Conservation (phyloP, 2,888 invertebrate genomes). For the Calameuta idolon region DNA sequence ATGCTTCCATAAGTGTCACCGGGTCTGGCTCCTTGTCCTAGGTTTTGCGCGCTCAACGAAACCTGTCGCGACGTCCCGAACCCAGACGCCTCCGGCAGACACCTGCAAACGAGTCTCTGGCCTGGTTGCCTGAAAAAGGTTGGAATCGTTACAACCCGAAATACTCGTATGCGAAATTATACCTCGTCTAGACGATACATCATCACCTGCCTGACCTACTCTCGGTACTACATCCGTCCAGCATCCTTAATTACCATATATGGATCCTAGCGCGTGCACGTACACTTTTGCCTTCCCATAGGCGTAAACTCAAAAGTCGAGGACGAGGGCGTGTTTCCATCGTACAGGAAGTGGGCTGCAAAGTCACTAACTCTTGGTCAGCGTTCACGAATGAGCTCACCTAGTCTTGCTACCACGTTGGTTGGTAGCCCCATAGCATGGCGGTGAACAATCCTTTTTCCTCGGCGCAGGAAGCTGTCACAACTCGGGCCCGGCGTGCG, state of each 20-base stretch:
- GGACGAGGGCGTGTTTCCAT: background rate
- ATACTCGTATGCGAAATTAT: slow-evolving; percentile 7
- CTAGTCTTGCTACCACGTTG: background rate
- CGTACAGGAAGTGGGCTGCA: background rate
- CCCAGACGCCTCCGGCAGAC: slow-evolving; percentile 2
- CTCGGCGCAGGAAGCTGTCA: slow-evolving; percentile 49
- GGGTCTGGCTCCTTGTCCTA: background rate
- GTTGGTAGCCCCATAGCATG: slow-evolving; percentile 32
- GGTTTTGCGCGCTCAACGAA: background rate
- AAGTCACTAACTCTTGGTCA: background rate
- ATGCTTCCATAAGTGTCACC: background rate
- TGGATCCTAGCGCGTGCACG: background rate
- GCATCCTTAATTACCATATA: background rate
- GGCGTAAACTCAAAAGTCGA: background rate
- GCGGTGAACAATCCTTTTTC: slow-evolving; percentile 46
- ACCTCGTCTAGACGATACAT: background rate
- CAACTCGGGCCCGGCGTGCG: slow-evolving; percentile 23
- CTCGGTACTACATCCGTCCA: background rate
- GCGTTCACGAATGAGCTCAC: background rate
- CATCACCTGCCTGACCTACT: slow-evolving; percentile 3
- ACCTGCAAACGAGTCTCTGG: slow-evolving; percentile 8
- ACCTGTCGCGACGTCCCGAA: background rate
- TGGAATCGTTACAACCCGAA: background rate
- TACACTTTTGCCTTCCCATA: background rate
- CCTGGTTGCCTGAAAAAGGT: slow-evolving; percentile 5